Conservation (phyloP, 2,888 invertebrate species). For the Crioceris asparagi region DNA sequence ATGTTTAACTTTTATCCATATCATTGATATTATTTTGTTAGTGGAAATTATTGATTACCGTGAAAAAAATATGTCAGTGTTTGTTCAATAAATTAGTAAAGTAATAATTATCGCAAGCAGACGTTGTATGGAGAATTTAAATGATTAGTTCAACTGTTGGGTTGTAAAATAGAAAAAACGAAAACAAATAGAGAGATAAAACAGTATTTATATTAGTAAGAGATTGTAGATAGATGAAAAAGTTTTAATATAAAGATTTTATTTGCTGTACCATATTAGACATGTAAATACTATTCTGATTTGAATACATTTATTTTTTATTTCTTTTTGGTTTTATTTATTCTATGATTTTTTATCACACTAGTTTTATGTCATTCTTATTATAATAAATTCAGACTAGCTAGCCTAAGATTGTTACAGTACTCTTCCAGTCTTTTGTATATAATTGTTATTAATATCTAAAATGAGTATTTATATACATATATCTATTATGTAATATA, state of each 20-base stretch:
- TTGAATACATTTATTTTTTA: constrained; percentile 17
- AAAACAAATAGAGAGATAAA: neutral
- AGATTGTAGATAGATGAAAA: neutral
- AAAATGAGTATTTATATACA: neutral
- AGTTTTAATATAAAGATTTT: constrained; percentile 1
- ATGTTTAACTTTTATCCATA: too few species aligned
- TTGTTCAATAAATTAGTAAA: neutral
- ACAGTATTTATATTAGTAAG: constrained; percentile 2
- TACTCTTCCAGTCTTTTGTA: neutral
- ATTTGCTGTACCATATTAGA: constrained; percentile 12
- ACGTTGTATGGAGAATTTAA: too few species aligned
- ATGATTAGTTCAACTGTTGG: constrained; percentile 2
- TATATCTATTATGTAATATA: too few species aligned
- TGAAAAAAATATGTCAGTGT: too few species aligned
- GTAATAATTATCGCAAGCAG: too few species aligned
- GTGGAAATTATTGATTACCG: too few species aligned
- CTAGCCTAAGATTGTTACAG: constrained; percentile 1
- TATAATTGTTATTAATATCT: constrained; percentile 1
- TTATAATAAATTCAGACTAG: neutral
- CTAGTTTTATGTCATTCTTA: too few species aligned
- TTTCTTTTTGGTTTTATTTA: constrained; percentile 12
- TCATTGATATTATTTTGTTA: too few species aligned
- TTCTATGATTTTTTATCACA: constrained; percentile 8
- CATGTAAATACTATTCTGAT: constrained; percentile 18
- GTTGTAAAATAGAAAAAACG: constrained; percentile 1